phyloP scores from a whole-genome alignment of 2,113 vertebrate genomes.

The Thalassarche chlororhynchos region DNA sequence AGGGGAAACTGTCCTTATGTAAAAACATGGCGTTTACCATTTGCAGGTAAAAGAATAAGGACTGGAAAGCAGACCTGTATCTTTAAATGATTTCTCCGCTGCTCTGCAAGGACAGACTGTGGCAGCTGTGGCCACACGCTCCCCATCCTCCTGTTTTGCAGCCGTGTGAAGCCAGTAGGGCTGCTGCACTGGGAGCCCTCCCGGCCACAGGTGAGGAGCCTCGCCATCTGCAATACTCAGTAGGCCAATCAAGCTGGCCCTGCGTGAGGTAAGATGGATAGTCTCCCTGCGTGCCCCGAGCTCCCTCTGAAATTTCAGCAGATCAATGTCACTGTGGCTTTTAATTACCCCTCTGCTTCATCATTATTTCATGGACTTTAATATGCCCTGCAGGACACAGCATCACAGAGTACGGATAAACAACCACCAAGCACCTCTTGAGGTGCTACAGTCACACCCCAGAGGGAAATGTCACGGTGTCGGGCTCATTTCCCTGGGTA shows the following conservation, averaged over 20 bases:
- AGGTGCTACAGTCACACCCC: constrained; percentile 21
- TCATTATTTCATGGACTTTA: constrained; percentile 95
- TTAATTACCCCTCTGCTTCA: constrained; percentile 93
- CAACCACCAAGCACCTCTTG: constrained; percentile 58
- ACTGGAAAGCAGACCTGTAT: not conserved
- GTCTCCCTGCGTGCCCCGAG: constrained; percentile 75
- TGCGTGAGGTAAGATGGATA: constrained; percentile 83
- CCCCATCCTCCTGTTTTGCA: constrained; percentile 67
- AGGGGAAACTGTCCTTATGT: not conserved
- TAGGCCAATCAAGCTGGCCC: constrained; percentile 91
- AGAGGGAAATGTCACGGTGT: constrained; percentile 1
- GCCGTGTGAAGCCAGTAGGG: constrained; percentile 78
- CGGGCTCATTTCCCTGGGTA: constrained; percentile 7
- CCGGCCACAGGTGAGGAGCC: constrained; percentile 89
- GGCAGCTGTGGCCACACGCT: constrained; percentile 60
- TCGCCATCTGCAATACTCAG: constrained; percentile 84
- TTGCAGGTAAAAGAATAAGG: not conserved
- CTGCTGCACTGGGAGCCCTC: constrained; percentile 84
- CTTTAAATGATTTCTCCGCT: constrained; percentile 34
- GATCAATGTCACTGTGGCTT: constrained; percentile 84
- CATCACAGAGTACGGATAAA: constrained; percentile 67
- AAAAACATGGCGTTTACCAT: not conserved
- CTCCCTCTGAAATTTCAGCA: constrained; percentile 90
- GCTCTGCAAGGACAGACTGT: constrained; percentile 1
- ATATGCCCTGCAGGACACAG: constrained; percentile 84